Evolutionary conservation across 2,113 vertebrate genomes (phyloP).

Genomic region (Empidonax alnorum): DNA sequence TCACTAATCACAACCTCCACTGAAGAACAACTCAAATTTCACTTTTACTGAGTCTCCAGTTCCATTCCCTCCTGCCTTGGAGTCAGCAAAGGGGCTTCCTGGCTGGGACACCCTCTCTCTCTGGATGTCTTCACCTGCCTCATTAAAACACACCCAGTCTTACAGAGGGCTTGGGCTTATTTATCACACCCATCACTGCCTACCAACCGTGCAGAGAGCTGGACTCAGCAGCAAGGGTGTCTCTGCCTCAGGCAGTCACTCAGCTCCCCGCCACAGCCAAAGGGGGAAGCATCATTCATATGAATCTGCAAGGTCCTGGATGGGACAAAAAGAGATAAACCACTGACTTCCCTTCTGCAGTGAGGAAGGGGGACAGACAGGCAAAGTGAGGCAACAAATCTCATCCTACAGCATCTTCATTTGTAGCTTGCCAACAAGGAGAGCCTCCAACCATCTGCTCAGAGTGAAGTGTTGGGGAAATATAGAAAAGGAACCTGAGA

Average conservation of each 20-base stretch:
- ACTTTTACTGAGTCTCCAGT: background rate
- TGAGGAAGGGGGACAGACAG: background rate
- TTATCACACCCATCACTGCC: background rate
- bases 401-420: background rate
- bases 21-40: background rate
- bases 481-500: background rate
- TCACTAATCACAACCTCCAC: background rate
- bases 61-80: background rate
- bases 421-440: background rate
- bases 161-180: background rate
- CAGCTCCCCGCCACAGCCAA: background rate
- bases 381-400: background rate
- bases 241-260: background rate
- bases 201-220: background rate
- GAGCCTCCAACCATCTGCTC: background rate
- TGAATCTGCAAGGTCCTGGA: rapidly evolving
- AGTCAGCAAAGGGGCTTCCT: background rate
- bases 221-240: background rate
- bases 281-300: background rate
- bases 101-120: background rate
- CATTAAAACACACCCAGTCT: background rate
- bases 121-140: background rate
- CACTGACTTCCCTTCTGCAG: background rate
- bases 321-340: background rate
- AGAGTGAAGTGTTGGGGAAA: background rate